Conservation (phyloP, 2,113 vertebrate species). For the Laterallus jamaicensis region DNA sequence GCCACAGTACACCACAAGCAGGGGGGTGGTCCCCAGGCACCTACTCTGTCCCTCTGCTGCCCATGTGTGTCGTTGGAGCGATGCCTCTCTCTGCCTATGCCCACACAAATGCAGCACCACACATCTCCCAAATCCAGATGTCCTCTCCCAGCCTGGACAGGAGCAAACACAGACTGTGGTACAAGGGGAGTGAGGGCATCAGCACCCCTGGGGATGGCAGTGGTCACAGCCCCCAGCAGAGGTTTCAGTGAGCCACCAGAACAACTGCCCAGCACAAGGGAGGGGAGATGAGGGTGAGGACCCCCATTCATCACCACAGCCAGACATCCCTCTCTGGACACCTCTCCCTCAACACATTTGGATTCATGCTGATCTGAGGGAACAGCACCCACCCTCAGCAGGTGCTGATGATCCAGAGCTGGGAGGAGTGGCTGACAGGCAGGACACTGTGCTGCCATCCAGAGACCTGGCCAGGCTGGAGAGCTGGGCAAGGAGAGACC, state of each 20-base stretch:
- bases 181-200: neutral
- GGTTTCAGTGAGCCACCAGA: neutral
- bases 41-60: neutral
- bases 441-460: too few species aligned
- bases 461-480: too few species aligned
- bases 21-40: too few species aligned
- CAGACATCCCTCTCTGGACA: neutral
- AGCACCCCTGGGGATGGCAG: neutral
- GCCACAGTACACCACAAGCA: neutral
- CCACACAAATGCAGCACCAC: neutral
- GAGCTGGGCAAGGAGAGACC: too few species aligned
- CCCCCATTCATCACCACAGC: accelerated
- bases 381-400: too few species aligned
- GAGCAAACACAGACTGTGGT: neutral
- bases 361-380: neutral
- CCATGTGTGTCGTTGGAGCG: neutral
- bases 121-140: neutral
- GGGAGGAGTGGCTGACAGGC: too few species aligned
- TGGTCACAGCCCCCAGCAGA: neutral
- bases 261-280: neutral
- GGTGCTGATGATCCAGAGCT: too few species aligned
- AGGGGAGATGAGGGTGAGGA: neutral
- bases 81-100: neutral
- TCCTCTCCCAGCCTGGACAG: neutral
- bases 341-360: neutral